Conservation (phyloP, 2,888 invertebrate species). For the Erebia palarica region DNA sequence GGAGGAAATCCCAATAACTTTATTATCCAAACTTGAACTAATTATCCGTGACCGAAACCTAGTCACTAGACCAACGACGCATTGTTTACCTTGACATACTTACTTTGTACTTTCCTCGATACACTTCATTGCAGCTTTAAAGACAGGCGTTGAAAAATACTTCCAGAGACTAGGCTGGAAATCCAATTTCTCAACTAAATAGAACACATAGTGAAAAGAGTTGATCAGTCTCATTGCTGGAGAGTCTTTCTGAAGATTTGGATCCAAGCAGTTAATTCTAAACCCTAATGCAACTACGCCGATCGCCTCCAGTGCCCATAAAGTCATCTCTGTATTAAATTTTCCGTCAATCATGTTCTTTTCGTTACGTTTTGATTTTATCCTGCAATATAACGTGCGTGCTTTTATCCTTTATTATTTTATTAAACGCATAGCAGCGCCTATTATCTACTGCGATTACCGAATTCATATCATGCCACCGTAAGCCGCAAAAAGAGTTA, state of each 20-base stretch:
- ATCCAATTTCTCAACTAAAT: slow-evolving; percentile 54
- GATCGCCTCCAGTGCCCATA: slow-evolving; percentile 85
- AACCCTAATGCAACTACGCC: slow-evolving; percentile 66
- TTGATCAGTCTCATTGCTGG: slow-evolving; percentile 60
- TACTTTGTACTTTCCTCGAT: slow-evolving; percentile 56
- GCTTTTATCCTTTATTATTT: too few species aligned
- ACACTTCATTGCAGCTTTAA: slow-evolving; percentile 56
- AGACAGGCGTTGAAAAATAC: slow-evolving; percentile 54
- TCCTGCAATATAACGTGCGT: slow-evolving; percentile 61
- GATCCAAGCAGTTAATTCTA: slow-evolving; percentile 62
- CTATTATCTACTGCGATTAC: too few species aligned
- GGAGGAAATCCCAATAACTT: too few species aligned
- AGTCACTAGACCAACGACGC: too few species aligned
- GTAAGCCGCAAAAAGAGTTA: too few species aligned
- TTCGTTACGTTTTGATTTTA: slow-evolving; percentile 72
- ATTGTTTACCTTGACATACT: slow-evolving; percentile 22
- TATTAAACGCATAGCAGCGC: too few species aligned
- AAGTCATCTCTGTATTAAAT: slow-evolving; percentile 80
- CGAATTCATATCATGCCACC: too few species aligned
- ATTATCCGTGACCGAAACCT: too few species aligned
- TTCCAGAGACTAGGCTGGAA: slow-evolving; percentile 60
- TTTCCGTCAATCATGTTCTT: slow-evolving; percentile 80
- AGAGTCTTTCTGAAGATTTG: slow-evolving; percentile 59
- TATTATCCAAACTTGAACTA: too few species aligned
- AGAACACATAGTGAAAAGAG: slow-evolving; percentile 56